A percentile compares a stretch with the other conserved stretches of the same genome.
Evolutionary conservation across 37 sponge, comb jelly and placozoan genomes (phyloP).

Genomic region (Spongilla lacustris): DNA sequence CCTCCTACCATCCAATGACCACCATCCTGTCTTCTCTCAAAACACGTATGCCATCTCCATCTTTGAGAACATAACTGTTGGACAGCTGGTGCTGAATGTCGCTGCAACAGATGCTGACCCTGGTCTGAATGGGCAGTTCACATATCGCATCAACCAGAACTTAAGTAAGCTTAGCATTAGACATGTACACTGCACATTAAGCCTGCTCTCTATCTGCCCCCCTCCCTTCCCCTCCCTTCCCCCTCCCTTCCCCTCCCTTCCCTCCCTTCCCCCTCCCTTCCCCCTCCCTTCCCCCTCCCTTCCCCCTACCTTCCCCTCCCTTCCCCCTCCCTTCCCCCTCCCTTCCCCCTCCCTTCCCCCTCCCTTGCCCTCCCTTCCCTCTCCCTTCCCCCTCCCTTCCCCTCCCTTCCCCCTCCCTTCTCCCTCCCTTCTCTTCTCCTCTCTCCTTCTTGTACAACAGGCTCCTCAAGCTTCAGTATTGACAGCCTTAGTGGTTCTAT

Average conservation of each 20-base stretch:
- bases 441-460: background rate
- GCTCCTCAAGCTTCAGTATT: background rate
- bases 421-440: background rate
- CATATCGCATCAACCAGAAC: constrained; percentile 21
- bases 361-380: too few relatives aligned
- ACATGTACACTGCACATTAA: background rate
- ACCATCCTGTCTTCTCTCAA: constrained; percentile 40
- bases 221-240: too few relatives aligned
- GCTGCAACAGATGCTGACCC: constrained; percentile 46
- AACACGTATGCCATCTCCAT: constrained; percentile 7
- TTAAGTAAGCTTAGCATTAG: constrained; percentile 5
- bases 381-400: background rate
- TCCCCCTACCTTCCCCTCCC: too few relatives aligned
- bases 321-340: too few relatives aligned
- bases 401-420: background rate
- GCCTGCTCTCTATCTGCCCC: too few relatives aligned
- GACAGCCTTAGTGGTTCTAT: background rate
- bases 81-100: constrained; percentile 7
- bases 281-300: too few relatives aligned
- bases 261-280: too few relatives aligned
- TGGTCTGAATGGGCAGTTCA: constrained; percentile 48
- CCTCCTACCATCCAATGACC: constrained; percentile 47
- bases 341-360: too few relatives aligned
- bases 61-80: constrained; percentile 36
- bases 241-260: too few relatives aligned